Evolutionary conservation across 2,113 vertebrate species (phyloP), one percentile per base, ranked within the genome.

Genomic region (Emydocephalus ijimae): DNA sequence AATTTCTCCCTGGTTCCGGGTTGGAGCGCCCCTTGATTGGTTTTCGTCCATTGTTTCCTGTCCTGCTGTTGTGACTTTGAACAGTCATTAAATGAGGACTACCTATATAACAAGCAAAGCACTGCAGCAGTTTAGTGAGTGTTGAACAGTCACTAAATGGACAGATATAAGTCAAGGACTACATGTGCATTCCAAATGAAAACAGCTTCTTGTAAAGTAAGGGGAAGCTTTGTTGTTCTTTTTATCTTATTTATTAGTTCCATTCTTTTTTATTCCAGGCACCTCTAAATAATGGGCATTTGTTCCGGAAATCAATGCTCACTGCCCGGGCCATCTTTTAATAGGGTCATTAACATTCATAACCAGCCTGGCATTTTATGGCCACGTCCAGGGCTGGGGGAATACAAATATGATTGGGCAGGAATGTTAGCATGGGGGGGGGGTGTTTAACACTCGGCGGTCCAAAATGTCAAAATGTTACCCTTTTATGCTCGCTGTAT

Each of bases 191-290:
- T 90, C 69, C 34, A 29, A 20, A 94, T 43, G 48, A 94, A 95
- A n/a, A 95, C 94, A 15, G 91, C 89, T 95, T 95, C 96, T 94
- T 96, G 96, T 91, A 92, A 95, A 96, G 95, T 96, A 95, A 95
- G 88, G 57, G 92, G 86, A 34, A 93, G 50, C 93, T 91, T 95
- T 91, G 94, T 93, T 69, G 4, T 69, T n/a, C 0, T 69, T 15
- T 6, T 26, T 26, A 56, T 61, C 10, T 61, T 26, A 61, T 61
- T 96, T 97, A 96, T 96, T 94, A 24, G 96, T 96, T 94, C 45
- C 89, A 96, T 96, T 89, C 2, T 0, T 1, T 92, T 95, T 34
- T n/a, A 61, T 92, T 93, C 81, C 21, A 5, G 55, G n/a, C 85
- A 1, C n/a, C 89, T 89, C 85, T 87, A 89, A 95, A 93, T 34